Base-by-base conservation (phyloP, 2,113 vertebrate species). In the Hemiprocne comata region DNA sequence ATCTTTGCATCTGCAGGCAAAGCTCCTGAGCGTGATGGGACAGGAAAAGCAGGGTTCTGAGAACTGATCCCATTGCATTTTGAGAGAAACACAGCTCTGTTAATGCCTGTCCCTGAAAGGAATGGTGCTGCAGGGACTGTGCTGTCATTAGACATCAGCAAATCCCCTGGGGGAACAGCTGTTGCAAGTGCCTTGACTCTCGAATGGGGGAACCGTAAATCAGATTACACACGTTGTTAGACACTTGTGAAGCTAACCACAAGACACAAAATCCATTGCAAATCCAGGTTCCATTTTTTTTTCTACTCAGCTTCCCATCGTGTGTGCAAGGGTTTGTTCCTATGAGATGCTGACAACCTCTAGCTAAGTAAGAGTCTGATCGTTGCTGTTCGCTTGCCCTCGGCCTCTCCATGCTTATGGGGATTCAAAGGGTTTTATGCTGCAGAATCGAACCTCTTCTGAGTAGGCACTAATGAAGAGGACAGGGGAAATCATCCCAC, bases 101-200 rank as follows among this genome's bases (percentile, higher is more conserved):
- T 71, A 40, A 18, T 62, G 54, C 24, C 33, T n/a, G 5, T 28
- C 23, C 25, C 64, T 74, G 36, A 23, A 17, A 71, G 64, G 36
- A 66, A 10, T 9, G 60, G 28, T 71, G 79, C 79, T 85, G 78
- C 50, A n/a, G 78, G 40, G 31, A 46, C 72, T 64, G 36, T 51
- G 75, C 75, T 92, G 62, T 70, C 58, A 24, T 78, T 38, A 76
- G 50, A 42, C 58, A 65, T 36, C 58, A 50, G 66, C 0, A 9
- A 72, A 87, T 87, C 44, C 77, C 53, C 64, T 24, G 40, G 74
- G 57, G 71, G 72, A 61, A n/a, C 29, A 73, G 79, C 75, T 80
- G 67, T 83, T 83, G 36, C 0, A 0, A 69, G 21, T 51, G 64
- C 72, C 69, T 84, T 66, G 48, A 3, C 21, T 42, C 28, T 0